Conservation (phyloP, 2,888 invertebrate species). For the Heliconius charithonia region DNA sequence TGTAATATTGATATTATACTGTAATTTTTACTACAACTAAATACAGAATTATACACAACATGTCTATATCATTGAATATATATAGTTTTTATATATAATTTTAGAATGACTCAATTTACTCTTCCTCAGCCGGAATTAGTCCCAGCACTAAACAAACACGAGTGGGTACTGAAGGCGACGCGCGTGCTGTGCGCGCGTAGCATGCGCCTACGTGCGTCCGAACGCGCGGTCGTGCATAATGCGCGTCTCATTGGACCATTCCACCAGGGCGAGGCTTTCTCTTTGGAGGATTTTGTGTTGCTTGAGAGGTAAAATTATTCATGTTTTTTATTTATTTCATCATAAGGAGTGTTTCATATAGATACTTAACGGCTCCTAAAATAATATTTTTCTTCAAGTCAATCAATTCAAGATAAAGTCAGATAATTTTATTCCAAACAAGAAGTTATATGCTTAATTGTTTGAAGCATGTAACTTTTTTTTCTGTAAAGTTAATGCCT, state of each 20-base stretch:
- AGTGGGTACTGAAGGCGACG: slow-evolving; percentile 86
- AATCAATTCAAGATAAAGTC: too few relatives aligned
- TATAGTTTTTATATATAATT: too few relatives aligned
- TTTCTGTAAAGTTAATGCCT: too few relatives aligned
- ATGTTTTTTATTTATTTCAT: slow-evolving; percentile 15
- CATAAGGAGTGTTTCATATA: slow-evolving; percentile 23
- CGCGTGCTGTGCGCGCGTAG: slow-evolving; percentile 88
- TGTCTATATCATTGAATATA: too few relatives aligned
- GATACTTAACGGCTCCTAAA: too few relatives aligned
- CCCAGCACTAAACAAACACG: slow-evolving; percentile 84
- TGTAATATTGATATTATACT: too few relatives aligned
- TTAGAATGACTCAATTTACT: not conserved
- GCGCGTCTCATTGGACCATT: slow-evolving; percentile 95
- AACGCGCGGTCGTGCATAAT: slow-evolving; percentile 92
- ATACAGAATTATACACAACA: too few relatives aligned
- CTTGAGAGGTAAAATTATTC: slow-evolving; percentile 86
- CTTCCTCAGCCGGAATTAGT: slow-evolving; percentile 74
- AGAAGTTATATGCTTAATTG: too few relatives aligned
- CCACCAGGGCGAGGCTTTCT: slow-evolving; percentile 88
- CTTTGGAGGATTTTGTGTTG: slow-evolving; percentile 93
- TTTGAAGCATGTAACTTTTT: too few relatives aligned
- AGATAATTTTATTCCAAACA: too few relatives aligned
- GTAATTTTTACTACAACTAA: too few relatives aligned
- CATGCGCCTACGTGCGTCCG: slow-evolving; percentile 86
- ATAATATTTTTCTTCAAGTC: too few relatives aligned